phyloP scores from a whole-genome alignment of 1,140 invertebrate species.

The Anastatus disparis region DNA sequence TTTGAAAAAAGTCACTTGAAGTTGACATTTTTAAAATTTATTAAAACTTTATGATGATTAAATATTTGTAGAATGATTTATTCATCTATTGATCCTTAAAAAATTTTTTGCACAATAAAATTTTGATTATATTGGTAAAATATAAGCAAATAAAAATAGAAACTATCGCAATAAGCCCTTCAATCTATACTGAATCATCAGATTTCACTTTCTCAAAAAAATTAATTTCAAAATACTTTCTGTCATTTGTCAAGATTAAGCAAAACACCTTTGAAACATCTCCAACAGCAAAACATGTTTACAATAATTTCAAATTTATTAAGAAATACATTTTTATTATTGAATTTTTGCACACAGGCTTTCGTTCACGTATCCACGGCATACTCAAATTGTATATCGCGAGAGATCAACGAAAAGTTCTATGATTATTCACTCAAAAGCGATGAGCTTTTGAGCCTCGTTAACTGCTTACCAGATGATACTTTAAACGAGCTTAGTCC shows the following conservation, averaged over 20 bases:
- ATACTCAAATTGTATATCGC: constrained; percentile 74
- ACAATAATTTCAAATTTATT: neutral
- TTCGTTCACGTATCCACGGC: constrained; percentile 78
- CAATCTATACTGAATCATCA: neutral
- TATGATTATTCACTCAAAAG: constrained; percentile 76
- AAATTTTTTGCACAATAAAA: too few species aligned
- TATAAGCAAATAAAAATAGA: too few species aligned
- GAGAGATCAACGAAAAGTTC: constrained; percentile 72
- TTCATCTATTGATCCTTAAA: too few species aligned
- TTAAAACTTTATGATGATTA: too few species aligned
- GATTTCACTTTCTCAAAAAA: neutral
- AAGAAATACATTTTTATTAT: constrained; percentile 33
- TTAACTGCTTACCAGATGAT: constrained; percentile 69
- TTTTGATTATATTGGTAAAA: too few species aligned
- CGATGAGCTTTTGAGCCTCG: constrained; percentile 69
- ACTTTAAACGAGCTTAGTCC: constrained; percentile 67
- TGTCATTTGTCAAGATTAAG: neutral
- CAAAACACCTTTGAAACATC: too few species aligned
- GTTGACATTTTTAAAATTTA: too few species aligned
- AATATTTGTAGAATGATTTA: too few species aligned
- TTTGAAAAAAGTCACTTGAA: too few species aligned
- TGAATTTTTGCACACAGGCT: constrained; percentile 61
- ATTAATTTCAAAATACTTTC: neutral
- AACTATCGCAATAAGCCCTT: neutral
- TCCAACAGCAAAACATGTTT: constrained; percentile 3